Conservation (phyloP, 2,113 vertebrate genomes). For the Reinhardtius hippoglossoides region DNA sequence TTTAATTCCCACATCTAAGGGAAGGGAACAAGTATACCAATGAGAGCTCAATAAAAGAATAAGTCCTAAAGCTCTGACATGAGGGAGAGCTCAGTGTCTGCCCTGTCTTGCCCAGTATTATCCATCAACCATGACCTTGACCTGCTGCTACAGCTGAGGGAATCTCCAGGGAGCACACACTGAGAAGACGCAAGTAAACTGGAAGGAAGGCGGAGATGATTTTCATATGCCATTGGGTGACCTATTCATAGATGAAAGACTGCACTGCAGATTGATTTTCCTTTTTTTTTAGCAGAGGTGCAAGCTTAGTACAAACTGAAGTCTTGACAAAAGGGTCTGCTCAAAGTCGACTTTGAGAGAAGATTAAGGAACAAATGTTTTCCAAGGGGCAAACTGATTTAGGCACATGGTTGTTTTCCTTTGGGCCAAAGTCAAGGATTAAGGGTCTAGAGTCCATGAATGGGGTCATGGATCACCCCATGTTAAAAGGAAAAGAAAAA, state of each 20-base stretch:
- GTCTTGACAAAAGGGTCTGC: conserved; percentile 13
- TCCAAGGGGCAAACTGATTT: neutral
- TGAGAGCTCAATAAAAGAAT: conserved; percentile 16
- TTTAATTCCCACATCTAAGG: conserved; percentile 27
- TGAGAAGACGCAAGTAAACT: conserved; percentile 18
- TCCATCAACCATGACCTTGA: conserved; percentile 60
- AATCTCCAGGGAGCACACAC: conserved; percentile 35
- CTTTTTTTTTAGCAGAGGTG: conserved; percentile 42
- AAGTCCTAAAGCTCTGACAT: conserved; percentile 30
- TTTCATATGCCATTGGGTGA: conserved; percentile 58
- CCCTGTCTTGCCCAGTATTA: conserved; percentile 21
- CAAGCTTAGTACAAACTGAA: conserved; percentile 37
- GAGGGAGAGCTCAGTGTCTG: conserved; percentile 18
- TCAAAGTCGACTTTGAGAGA: conserved; percentile 1
- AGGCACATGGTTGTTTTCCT: neutral
- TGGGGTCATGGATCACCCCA: neutral
- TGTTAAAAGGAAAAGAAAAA: too few species aligned
- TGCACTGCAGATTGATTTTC: conserved; percentile 58
- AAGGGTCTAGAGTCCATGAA: neutral
- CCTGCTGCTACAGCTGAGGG: conserved; percentile 35
- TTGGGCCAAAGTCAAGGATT: neutral
- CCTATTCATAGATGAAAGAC: conserved; percentile 57
- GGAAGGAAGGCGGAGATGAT: conserved; percentile 15
- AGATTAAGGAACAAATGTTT: conserved; percentile 21
- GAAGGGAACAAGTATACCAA: conserved; percentile 9